Conservation (phyloP, 2,888 invertebrate genomes). For the Phaonia tiefii region DNA sequence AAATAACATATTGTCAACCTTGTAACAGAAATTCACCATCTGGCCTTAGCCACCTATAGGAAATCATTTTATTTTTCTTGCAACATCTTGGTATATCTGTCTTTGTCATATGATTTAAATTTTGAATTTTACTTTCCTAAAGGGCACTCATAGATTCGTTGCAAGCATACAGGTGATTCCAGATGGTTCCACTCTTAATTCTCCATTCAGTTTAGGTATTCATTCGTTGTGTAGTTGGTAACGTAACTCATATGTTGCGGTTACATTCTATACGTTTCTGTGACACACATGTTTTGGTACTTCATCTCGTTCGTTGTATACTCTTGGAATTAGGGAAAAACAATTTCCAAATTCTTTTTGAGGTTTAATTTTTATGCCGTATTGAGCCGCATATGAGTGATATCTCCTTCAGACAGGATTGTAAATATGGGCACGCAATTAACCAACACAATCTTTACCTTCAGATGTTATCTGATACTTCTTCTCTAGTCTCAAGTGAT, state of each 20-base stretch:
- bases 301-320: background rate
- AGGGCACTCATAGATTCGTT: slow-evolving; percentile 5
- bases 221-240: slow-evolving; percentile 22
- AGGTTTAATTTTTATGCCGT: slow-evolving; percentile 1
- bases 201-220: slow-evolving; percentile 21
- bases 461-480: background rate
- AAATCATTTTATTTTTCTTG: too few relatives aligned
- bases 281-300: background rate
- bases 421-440: slow-evolving; percentile 9
- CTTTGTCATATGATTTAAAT: too few relatives aligned
- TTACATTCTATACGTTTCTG: slow-evolving; percentile 30
- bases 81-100: too few relatives aligned
- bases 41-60: too few relatives aligned
- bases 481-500: slow-evolving; percentile 12
- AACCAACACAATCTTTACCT: slow-evolving; percentile 10
- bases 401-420: background rate
- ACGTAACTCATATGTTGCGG: slow-evolving; percentile 36
- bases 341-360: slow-evolving; percentile 22
- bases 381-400: slow-evolving; percentile 8
- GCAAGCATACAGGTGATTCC: background rate
- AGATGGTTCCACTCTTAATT: background rate
- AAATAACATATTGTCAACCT: too few relatives aligned
- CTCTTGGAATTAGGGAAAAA: background rate
- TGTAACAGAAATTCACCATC: too few relatives aligned
- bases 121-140: too few relatives aligned